A percentile compares a stretch with the other conserved stretches of the same genome.
Conservation (phyloP, 2,797 vertebrate species). For the Sebastes umbrosus region DNA sequence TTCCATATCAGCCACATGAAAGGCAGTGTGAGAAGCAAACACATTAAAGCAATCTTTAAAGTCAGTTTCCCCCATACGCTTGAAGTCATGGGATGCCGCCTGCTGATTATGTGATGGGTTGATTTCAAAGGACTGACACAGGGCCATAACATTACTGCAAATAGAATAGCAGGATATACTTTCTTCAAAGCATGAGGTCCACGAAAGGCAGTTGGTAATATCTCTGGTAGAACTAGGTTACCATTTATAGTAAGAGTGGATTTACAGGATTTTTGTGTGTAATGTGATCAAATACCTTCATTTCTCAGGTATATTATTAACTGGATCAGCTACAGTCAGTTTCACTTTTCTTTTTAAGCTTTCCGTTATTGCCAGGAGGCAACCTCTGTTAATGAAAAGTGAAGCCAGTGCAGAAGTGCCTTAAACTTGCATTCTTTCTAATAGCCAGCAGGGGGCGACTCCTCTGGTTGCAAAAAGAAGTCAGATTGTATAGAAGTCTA, state of each 20-base stretch:
- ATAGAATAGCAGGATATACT: constrained; percentile 19
- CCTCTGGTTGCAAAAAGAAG: too few species aligned
- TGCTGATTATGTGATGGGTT: constrained; percentile 51
- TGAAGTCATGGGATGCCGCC: constrained; percentile 37
- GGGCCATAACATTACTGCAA: constrained; percentile 21
- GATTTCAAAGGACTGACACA: constrained; percentile 54
- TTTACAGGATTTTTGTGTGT: background rate
- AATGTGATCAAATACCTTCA: background rate
- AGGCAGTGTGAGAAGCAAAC: constrained; percentile 33
- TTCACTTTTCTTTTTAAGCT: background rate
- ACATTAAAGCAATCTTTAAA: constrained; percentile 61
- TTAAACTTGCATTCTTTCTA: too few species aligned
- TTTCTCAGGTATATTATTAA: background rate
- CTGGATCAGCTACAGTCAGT: background rate
- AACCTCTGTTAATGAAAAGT: too few species aligned
- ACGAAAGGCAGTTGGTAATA: constrained; percentile 4
- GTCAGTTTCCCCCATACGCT: constrained; percentile 27
- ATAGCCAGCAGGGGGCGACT: too few species aligned
- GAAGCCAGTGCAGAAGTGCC: too few species aligned
- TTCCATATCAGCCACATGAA: constrained; percentile 50
- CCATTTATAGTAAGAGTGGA: background rate
- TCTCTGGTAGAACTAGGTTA: background rate
- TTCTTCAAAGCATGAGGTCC: background rate
- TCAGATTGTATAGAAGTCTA: too few species aligned
- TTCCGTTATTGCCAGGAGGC: background rate